phyloP scores from a whole-genome alignment of 2,797 vertebrate genomes.

The Urophycis tenuis region DNA sequence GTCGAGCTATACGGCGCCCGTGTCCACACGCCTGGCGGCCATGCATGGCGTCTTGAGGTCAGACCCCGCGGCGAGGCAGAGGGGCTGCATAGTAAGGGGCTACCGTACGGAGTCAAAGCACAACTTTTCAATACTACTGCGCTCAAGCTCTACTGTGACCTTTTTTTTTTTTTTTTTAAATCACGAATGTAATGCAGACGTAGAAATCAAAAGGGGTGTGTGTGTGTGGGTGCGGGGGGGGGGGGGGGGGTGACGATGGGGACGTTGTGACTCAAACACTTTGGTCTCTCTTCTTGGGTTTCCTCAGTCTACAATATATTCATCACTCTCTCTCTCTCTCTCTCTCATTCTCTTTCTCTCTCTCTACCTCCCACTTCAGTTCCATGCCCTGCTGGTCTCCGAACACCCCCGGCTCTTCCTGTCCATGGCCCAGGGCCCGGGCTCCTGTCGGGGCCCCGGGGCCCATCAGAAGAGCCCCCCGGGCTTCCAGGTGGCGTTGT shows the following conservation, averaged over 20 bases:
- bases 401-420: conserved; percentile 71
- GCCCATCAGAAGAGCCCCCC: conserved; percentile 85
- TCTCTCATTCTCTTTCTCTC: background rate
- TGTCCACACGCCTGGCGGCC: background rate
- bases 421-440: conserved; percentile 41
- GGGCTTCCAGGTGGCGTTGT: conserved; percentile 84
- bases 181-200: background rate
- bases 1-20: background rate
- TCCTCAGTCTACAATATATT: conserved; percentile 14
- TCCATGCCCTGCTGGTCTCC: conserved; percentile 77
- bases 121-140: background rate
- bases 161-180: no score
- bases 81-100: background rate
- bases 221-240: background rate
- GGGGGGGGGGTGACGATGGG: background rate
- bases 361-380: conserved; percentile 57
- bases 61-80: background rate
- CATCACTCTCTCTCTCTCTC: background rate
- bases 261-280: conserved; percentile 26
- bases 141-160: background rate
- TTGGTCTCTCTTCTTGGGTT: conserved; percentile 39
- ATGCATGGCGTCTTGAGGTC: background rate
- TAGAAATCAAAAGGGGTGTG: background rate
- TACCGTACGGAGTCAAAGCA: background rate
- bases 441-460: conserved; percentile 14